A percentile compares a stretch with the other conserved stretches of the same genome.
phyloP scores from a whole-genome alignment of 2,888 invertebrate species.

The Leuctra nigra region DNA sequence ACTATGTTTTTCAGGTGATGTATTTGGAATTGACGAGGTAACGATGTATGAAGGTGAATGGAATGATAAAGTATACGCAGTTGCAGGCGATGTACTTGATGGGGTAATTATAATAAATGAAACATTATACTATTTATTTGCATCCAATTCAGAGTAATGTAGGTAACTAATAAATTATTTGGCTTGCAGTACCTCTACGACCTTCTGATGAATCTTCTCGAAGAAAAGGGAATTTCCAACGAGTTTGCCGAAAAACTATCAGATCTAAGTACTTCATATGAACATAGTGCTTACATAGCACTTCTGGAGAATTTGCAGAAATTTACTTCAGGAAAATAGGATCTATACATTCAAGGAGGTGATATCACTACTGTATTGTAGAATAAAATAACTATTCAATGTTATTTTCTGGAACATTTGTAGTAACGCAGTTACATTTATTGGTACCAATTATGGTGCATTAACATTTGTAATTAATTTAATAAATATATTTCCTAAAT shows the following conservation, averaged over 20 bases:
- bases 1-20: conserved; percentile 62
- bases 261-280: conserved; percentile 84
- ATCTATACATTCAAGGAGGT: too few relatives aligned
- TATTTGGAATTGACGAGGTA: conserved; percentile 91
- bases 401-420: too few relatives aligned
- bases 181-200: conserved; percentile 82
- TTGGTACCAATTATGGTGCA: too few relatives aligned
- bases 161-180: too few relatives aligned
- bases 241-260: conserved; percentile 87
- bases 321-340: conserved; percentile 61
- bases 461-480: too few relatives aligned
- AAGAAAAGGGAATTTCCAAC: conserved; percentile 92
- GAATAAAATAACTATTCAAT: too few relatives aligned
- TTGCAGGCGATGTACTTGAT: conserved; percentile 91
- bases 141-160: too few relatives aligned
- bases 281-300: conserved; percentile 86
- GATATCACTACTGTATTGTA: too few relatives aligned
- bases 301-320: conserved; percentile 81
- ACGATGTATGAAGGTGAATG: conserved; percentile 83
- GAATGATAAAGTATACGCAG: conserved; percentile 80
- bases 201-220: conserved; percentile 87
- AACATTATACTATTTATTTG: neutral
- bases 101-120: conserved; percentile 57
- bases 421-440: too few relatives aligned
- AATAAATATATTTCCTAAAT: too few relatives aligned